Evolutionary conservation across 2,113 vertebrate species (phyloP).

Genomic region (Dinomys branickii): DNA sequence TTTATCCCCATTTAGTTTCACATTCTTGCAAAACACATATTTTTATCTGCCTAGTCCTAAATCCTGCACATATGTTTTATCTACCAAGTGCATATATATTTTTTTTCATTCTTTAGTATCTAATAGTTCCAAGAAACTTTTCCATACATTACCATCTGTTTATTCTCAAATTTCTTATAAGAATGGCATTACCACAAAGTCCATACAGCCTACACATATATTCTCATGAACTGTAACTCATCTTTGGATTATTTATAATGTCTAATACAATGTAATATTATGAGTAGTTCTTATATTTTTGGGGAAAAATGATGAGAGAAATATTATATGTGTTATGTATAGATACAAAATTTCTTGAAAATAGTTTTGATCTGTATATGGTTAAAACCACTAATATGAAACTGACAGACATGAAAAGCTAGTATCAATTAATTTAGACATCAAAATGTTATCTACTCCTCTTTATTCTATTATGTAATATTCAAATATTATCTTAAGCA

Average conservation of each 20-base stretch:
- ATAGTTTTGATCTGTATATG: background rate
- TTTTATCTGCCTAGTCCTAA: too few relatives aligned
- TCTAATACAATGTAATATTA: background rate
- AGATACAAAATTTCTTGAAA: background rate
- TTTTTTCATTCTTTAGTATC: background rate
- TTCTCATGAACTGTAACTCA: background rate
- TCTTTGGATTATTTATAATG: background rate
- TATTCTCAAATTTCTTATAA: background rate
- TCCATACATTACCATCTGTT: background rate
- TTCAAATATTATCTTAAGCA: background rate
- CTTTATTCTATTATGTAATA: background rate
- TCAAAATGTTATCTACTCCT: background rate
- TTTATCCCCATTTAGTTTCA: background rate
- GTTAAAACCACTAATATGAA: background rate
- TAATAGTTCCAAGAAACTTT: background rate
- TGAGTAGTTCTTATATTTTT: background rate
- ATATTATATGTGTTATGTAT: background rate
- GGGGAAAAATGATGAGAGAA: background rate
- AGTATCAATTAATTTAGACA: background rate
- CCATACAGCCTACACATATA: background rate
- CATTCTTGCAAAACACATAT: background rate
- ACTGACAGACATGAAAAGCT: background rate
- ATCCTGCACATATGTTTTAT: too few relatives aligned
- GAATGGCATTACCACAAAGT: background rate
- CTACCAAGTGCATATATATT: too few relatives aligned